These are phyloP conservation scores for Xenopus laevis DNA, from an alignment of 2,113 vertebrate species.

Conservation along the genomic window DNA sequence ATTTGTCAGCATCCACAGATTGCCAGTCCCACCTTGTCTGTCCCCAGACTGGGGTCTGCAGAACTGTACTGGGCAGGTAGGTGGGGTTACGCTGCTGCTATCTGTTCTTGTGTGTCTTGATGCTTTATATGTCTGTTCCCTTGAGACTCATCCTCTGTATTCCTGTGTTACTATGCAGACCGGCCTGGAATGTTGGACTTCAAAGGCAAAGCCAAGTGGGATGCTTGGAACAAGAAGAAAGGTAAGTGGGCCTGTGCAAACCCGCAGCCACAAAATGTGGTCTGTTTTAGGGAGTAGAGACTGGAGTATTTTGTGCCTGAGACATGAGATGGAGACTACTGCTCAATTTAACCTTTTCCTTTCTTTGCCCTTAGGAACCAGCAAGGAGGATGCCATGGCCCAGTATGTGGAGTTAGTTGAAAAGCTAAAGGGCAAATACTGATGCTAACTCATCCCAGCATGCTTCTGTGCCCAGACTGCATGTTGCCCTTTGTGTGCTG, in stretches of 20 bases:
- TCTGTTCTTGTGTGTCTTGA: neutral
- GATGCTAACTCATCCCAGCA: too few species aligned
- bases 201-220: conserved; percentile 93
- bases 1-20: too few species aligned
- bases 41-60: neutral
- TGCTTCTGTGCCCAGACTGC: too few species aligned
- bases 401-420: conserved; percentile 13
- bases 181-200: conserved; percentile 88
- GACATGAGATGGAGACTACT: too few species aligned
- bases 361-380: neutral
- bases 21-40: too few species aligned
- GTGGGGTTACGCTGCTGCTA: neutral
- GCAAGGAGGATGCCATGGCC: neutral
- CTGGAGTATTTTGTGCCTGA: too few species aligned
- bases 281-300: too few species aligned
- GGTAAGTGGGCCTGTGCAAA: conserved; percentile 56
- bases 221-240: conserved; percentile 83
- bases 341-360: neutral
- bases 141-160: too few species aligned
- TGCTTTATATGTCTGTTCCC: neutral
- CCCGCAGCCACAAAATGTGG: too few species aligned
- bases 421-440: neutral
- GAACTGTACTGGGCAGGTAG: neutral
- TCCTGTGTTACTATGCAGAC: conserved; percentile 56
- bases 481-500: too few species aligned